Conservation (phyloP, 2,113 vertebrate species). For the Apodemus speciosus region DNA sequence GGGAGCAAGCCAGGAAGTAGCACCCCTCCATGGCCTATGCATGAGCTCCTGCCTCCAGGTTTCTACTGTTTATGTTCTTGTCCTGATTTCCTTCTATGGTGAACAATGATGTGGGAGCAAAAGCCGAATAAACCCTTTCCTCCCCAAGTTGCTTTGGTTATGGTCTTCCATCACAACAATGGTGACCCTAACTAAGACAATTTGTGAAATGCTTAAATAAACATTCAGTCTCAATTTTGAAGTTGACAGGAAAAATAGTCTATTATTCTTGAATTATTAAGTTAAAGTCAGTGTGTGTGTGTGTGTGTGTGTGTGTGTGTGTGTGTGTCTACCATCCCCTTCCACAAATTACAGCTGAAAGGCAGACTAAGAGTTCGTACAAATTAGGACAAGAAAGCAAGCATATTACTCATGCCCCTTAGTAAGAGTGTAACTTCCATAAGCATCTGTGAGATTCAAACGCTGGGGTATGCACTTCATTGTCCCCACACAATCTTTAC, state of each 20-base stretch:
- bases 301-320: background rate
- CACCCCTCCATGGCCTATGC: background rate
- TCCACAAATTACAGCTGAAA: background rate
- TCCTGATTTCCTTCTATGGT: background rate
- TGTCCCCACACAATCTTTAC: background rate
- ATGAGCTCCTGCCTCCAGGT: background rate
- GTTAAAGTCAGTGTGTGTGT: background rate
- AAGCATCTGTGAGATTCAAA: background rate
- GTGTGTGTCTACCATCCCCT: background rate
- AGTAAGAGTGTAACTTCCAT: background rate
- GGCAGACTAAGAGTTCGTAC: background rate
- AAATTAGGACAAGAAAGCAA: background rate
- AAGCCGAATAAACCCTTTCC: background rate
- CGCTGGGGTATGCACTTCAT: background rate
- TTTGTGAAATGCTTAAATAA: background rate
- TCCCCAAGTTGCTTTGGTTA: background rate
- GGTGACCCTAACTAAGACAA: background rate
- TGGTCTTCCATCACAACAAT: background rate
- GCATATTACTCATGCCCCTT: background rate
- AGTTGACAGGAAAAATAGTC: background rate
- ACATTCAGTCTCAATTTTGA: background rate
- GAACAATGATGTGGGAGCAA: background rate
- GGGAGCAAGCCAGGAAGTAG: background rate
- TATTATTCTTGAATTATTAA: background rate
- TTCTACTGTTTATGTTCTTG: background rate